A percentile compares a stretch with the other conserved stretches of the same genome.
phyloP scores from a whole-genome alignment of 2,888 invertebrate genomes.

The Scotopteryx bipunctaria region DNA sequence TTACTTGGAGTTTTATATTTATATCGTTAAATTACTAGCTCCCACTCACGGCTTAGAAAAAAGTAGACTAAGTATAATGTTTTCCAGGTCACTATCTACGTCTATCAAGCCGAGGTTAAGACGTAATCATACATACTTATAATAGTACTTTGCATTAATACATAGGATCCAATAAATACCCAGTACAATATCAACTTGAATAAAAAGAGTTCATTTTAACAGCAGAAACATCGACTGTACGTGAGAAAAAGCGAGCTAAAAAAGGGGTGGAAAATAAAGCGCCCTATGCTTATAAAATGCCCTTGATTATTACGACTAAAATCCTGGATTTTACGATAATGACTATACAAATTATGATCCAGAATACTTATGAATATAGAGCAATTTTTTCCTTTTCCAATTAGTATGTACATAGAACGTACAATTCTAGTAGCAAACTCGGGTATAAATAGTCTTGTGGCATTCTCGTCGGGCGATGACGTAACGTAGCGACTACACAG shows the following conservation, averaged over 20 bases:
- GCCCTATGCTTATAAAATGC: not conserved
- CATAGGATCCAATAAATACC: too few relatives aligned
- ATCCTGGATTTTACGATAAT: too few relatives aligned
- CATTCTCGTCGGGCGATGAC: constrained; percentile 20
- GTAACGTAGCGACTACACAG: constrained; percentile 16
- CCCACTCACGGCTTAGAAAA: too few relatives aligned
- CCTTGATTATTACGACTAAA: not conserved
- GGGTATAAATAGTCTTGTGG: constrained; percentile 21
- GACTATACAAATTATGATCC: too few relatives aligned
- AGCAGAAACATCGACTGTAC: not conserved
- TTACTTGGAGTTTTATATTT: too few relatives aligned
- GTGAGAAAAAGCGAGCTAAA: not conserved
- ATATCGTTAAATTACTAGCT: too few relatives aligned
- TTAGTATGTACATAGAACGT: constrained; percentile 9
- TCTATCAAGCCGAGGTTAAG: too few relatives aligned
- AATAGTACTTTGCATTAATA: too few relatives aligned
- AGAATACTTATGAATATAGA: not conserved
- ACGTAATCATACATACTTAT: too few relatives aligned
- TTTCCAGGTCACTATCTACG: too few relatives aligned
- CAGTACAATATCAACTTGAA: not conserved
- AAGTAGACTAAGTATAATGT: too few relatives aligned
- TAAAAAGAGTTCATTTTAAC: not conserved
- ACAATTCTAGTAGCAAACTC: constrained; percentile 12
- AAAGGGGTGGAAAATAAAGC: not conserved
- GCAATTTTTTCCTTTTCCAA: not conserved